phyloP scores from a whole-genome alignment of 2,797 vertebrate species.

The Schizopygopsis malacanthus region DNA sequence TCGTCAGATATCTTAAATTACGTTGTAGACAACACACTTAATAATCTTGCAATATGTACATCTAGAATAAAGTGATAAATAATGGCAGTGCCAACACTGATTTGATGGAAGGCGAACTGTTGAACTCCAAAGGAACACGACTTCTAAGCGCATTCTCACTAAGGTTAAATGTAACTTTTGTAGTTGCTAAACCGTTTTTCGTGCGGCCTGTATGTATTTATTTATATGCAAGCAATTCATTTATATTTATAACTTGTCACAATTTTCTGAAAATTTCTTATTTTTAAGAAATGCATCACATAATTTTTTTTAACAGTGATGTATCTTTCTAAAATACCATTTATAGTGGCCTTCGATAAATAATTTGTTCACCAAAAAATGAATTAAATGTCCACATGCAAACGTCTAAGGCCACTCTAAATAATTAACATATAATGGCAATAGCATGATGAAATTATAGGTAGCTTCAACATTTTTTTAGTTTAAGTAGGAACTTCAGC shows the following conservation, averaged over 20 bases:
- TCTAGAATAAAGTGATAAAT: background rate
- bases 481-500: background rate
- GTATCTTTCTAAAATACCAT: background rate
- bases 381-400: background rate
- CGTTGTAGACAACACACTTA: background rate
- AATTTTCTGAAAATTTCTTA: background rate
- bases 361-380: background rate
- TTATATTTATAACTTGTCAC: background rate
- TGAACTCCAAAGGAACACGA: background rate
- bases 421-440: background rate
- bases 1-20: background rate
- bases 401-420: background rate
- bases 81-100: background rate
- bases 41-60: background rate
- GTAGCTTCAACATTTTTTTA: background rate
- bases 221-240: background rate
- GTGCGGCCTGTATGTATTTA: no score
- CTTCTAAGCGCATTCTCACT: background rate
- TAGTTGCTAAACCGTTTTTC: background rate
- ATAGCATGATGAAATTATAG: background rate
- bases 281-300: no score
- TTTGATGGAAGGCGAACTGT: background rate
- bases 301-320: background rate
- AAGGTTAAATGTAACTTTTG: background rate
- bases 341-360: background rate